Conservation (phyloP, 2,113 vertebrate species). For the Cathartes aura region DNA sequence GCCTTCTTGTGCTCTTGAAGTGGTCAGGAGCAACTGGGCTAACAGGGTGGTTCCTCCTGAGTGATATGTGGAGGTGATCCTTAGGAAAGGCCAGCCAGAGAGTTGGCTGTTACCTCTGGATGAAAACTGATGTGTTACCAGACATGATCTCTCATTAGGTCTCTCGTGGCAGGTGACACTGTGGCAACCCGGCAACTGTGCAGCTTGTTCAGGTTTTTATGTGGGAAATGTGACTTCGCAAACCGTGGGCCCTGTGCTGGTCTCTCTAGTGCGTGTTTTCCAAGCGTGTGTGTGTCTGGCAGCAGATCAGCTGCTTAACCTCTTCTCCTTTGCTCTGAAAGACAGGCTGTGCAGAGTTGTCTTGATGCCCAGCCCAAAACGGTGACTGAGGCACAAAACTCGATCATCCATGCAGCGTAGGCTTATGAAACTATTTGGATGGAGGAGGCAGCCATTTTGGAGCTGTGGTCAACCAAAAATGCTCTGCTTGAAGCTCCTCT, state of each 20-base stretch:
- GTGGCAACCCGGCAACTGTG: neutral
- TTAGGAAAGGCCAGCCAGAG: neutral
- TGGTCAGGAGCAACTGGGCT: neutral
- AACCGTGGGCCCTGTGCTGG: rapidly evolving
- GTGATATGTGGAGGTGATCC: neutral
- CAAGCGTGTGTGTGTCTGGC: neutral
- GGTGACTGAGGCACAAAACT: neutral
- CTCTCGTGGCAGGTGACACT: rapidly evolving
- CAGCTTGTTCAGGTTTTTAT: neutral
- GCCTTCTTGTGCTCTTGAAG: neutral
- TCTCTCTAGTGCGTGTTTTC: neutral
- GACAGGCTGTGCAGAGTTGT: neutral
- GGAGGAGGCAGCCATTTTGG: neutral
- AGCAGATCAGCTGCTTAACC: neutral
- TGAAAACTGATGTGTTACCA: neutral
- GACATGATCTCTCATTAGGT: rapidly evolving
- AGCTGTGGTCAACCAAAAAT: neutral
- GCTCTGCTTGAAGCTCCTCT: neutral
- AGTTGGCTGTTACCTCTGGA: neutral
- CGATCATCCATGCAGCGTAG: rapidly evolving
- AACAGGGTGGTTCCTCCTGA: rapidly evolving
- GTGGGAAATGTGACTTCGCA: neutral
- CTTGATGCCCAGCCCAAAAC: neutral
- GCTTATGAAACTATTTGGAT: neutral
- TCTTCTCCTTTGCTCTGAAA: neutral